Percentiles rank a stretch among this genome's conserved stretches.
Evolutionary conservation across 2,113 vertebrate species (phyloP).

Genomic region (Rhinolophus sinicus): DNA sequence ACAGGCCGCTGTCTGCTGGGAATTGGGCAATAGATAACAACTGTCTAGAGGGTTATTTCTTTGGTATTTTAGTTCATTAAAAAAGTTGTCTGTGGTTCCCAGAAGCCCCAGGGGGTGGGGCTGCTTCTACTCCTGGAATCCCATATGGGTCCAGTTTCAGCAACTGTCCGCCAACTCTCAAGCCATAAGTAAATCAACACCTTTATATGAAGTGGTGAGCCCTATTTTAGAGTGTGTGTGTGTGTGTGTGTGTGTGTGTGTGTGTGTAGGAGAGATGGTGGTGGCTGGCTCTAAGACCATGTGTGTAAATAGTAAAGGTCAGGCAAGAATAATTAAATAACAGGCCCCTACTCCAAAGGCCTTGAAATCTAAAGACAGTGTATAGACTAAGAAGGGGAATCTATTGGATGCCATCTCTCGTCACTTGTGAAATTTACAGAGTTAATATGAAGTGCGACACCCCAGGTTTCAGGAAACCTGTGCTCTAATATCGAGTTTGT

Average conservation of each 20-base stretch:
- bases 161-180: neutral
- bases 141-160: conserved; percentile 50
- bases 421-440: neutral
- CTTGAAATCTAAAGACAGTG: neutral
- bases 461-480: neutral
- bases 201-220: neutral
- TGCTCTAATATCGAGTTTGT: neutral
- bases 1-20: conserved; percentile 48
- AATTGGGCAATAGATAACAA: conserved; percentile 68
- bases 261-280: no score
- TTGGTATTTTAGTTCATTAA: conserved; percentile 79
- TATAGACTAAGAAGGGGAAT: neutral
- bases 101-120: conserved; percentile 52
- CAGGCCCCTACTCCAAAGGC: neutral
- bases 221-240: neutral
- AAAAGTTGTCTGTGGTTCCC: conserved; percentile 77
- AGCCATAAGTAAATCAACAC: neutral
- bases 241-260: neutral
- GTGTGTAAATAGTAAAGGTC: neutral
- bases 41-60: conserved; percentile 58
- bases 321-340: neutral
- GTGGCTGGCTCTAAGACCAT: neutral
- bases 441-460: neutral
- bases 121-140: conserved; percentile 69
- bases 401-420: neutral